Percentiles rank a stretch among this genome's conserved stretches.
These are phyloP conservation scores for Mus pahari DNA, from an alignment of 2,113 vertebrate species.

Conservation along the genomic window DNA sequence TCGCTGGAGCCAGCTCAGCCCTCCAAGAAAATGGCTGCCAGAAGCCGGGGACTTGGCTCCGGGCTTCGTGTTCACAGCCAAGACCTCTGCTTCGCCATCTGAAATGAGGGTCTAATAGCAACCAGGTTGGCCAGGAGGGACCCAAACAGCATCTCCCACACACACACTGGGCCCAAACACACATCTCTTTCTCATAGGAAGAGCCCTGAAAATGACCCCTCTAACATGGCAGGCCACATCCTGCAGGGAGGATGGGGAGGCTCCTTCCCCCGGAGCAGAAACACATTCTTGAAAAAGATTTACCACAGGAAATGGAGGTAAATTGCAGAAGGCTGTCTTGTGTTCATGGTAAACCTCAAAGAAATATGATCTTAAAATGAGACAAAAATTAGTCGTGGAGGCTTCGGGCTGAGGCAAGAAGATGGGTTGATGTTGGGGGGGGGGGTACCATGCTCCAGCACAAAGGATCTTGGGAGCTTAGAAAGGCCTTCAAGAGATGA, in stretches of 20 bases:
- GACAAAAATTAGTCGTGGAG: no score
- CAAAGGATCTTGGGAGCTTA: not conserved
- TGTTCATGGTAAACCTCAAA: not conserved
- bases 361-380: not conserved
- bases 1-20: not conserved
- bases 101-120: slow-evolving; percentile 15
- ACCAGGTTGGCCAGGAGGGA: not conserved
- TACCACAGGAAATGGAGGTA: not conserved
- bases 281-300: not conserved
- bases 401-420: accelerated
- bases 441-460: not conserved
- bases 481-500: not conserved
- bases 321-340: not conserved
- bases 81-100: not conserved
- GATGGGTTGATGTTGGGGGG: not conserved
- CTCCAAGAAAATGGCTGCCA: slow-evolving; percentile 39
- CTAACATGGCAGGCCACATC: not conserved
- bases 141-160: not conserved
- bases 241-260: not conserved
- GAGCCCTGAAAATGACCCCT: not conserved
- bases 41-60: not conserved
- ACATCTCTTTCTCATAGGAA: not conserved
- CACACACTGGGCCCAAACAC: not conserved
- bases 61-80: slow-evolving; percentile 33
- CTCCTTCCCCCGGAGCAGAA: not conserved